A percentile compares a stretch with the other conserved stretches of the same genome.
phyloP scores from a whole-genome alignment of 2,797 vertebrate genomes.

The Amblyopsis hoosieri region DNA sequence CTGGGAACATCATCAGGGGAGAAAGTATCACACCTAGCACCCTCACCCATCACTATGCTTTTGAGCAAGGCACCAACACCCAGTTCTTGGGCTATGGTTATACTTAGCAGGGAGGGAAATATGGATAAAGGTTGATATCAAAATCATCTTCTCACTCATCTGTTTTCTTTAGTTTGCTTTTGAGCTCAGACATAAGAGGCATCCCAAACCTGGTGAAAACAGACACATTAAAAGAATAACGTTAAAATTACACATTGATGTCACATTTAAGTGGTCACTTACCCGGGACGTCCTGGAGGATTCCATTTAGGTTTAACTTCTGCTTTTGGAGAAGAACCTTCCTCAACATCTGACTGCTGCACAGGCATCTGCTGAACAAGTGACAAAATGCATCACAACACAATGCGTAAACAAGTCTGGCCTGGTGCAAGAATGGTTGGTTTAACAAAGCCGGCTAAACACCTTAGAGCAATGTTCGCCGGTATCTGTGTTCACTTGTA shows the following conservation, averaged over 20 bases:
- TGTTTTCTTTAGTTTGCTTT: conserved; percentile 77
- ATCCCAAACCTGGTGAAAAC: conserved; percentile 71
- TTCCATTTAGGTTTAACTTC: conserved; percentile 70
- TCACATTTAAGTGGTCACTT: conserved; percentile 19
- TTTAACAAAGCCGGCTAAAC: background rate
- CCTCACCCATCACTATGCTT: too few relatives aligned
- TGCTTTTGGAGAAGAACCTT: conserved; percentile 32
- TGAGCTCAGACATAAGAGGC: conserved; percentile 79
- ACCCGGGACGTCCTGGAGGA: conserved; percentile 74
- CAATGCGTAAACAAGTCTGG: background rate
- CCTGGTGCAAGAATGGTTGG: too few relatives aligned
- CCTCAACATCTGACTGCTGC: conserved; percentile 34
- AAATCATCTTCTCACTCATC: conserved; percentile 54
- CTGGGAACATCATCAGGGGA: too few relatives aligned
- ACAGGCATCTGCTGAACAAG: conserved; percentile 48
- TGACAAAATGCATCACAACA: background rate
- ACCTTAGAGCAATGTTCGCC: conserved; percentile 39
- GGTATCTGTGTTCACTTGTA: conserved; percentile 34
- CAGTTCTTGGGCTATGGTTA: too few relatives aligned
- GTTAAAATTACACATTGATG: background rate
- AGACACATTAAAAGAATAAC: conserved; percentile 10
- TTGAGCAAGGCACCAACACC: too few relatives aligned
- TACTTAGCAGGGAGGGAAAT: too few relatives aligned
- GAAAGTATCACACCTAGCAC: too few relatives aligned
- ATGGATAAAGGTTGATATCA: too few relatives aligned